These are phyloP conservation scores for Drosophila hamatofila DNA, from an alignment of 2,888 invertebrate species.

Conservation along the genomic window DNA sequence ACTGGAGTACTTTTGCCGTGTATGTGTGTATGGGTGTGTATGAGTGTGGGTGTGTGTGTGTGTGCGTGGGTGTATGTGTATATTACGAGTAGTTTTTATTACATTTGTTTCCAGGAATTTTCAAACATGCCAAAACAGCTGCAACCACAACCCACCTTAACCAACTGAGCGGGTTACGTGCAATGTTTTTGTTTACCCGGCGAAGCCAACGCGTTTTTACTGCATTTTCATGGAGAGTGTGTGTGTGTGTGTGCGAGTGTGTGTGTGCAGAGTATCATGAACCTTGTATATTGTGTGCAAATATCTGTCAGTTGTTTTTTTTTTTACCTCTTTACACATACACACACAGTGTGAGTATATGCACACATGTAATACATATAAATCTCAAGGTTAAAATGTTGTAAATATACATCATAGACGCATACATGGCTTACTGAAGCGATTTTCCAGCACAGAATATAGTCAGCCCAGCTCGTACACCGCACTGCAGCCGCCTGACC, in stretches of 20 bases:
- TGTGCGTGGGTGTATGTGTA: constrained; percentile 17
- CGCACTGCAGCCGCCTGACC: constrained; percentile 36
- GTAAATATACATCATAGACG: constrained; percentile 67
- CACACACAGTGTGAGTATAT: neutral
- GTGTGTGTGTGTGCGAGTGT: neutral
- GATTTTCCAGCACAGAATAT: constrained; percentile 26
- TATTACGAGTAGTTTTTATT: constrained; percentile 78
- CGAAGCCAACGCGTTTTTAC: constrained; percentile 52
- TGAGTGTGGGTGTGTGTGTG: constrained; percentile 12
- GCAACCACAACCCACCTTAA: constrained; percentile 62
- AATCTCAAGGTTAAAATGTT: constrained; percentile 73
- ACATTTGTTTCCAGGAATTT: constrained; percentile 81
- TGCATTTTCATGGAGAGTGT: constrained; percentile 54
- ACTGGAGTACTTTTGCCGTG: constrained; percentile 41
- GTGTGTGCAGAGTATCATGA: constrained; percentile 23
- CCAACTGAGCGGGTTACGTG: constrained; percentile 56
- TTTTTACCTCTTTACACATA: constrained; percentile 16
- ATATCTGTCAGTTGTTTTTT: constrained; percentile 56
- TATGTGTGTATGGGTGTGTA: constrained; percentile 11
- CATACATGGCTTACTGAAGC: constrained; percentile 56
- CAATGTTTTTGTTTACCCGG: constrained; percentile 45
- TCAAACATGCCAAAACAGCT: constrained; percentile 77
- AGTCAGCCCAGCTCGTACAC: neutral
- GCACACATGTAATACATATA: constrained; percentile 45
- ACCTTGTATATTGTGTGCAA: constrained; percentile 33